phyloP scores from a whole-genome alignment of 1,140 invertebrate species.

The Leptinotarsa lineolata region DNA sequence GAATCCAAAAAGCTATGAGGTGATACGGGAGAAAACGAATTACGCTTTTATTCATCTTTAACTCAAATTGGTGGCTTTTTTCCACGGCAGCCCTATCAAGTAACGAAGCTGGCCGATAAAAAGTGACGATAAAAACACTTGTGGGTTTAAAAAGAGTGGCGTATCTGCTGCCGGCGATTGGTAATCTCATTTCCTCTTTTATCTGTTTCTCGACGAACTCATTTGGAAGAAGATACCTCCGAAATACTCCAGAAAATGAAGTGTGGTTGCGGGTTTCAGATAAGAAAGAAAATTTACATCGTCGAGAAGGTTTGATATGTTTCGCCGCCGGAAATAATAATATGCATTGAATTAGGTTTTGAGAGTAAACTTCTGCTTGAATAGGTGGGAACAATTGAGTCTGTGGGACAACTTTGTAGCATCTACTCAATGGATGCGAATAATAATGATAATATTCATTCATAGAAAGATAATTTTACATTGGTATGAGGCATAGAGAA shows the following conservation, averaged over 20 bases:
- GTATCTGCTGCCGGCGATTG: constrained; percentile 10
- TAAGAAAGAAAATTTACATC: no score
- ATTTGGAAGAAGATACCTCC: constrained; percentile 11
- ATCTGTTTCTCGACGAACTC: constrained; percentile 9
- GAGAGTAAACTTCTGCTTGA: no score
- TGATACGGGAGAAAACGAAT: constrained; percentile 12
- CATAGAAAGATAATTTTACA: no score
- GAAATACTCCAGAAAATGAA: constrained; percentile 15
- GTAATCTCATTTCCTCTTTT: constrained; percentile 20
- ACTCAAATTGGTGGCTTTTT: constrained; percentile 5
- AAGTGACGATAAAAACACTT: constrained; percentile 25
- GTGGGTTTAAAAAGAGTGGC: constrained; percentile 21
- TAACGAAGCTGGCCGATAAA: constrained; percentile 12
- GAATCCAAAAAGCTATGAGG: not conserved
- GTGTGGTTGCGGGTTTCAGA: not conserved
- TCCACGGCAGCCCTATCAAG: constrained; percentile 14
- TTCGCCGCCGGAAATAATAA: no score
- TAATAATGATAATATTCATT: no score
- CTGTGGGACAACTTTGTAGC: no score
- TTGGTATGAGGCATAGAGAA: no score
- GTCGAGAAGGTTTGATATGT: no score
- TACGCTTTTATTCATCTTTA: constrained; percentile 13
- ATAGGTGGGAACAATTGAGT: no score
- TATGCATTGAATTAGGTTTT: no score
- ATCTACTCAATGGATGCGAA: no score